Base-by-base conservation (phyloP, 2,113 vertebrate genomes). In the Prolemur simus region DNA sequence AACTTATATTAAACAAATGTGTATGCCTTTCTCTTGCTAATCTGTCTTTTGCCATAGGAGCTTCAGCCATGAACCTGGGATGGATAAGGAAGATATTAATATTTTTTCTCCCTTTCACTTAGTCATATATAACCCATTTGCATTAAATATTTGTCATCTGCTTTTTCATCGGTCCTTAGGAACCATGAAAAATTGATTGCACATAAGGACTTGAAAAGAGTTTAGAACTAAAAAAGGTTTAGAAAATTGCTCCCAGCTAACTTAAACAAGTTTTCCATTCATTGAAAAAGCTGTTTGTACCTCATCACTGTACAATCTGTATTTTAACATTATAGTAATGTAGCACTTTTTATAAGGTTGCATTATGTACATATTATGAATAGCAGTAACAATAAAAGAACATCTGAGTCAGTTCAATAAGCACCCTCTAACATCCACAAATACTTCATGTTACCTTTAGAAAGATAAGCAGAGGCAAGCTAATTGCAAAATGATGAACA, bases 401-500 rank as follows among this genome's bases (percentile, higher is more conserved):
- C 12, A 91, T 54, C 15, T 85, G 76, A 96, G 68, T 94, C 14
- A 47, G 1, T 47, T 64, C 42, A 89, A 1, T 87, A 93, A 89
- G 15, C 58, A 84, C 27, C 21, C 6, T 42, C 8, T 73, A 37
- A 86, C 27, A 45, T 49, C 89, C 54, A 81, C 60, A 77, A 63
- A 34, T 82, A 39, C 10, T 91, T 74, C 42, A 11, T 56, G 29
- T n/a, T 83, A 54, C 54, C 29, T 87, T 91, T 77, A 49, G 47
- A 74, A 69, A 96, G 34, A 64, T 92, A 83, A 91, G 34, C 29
- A 89, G 45, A 94, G 32, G 1, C 45, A 82, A 77, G 82, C 93
- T 96, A 97, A 97, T 80, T 97, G 49, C 3, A 56, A 97, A 97
- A 97, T 95, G 78, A 97, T 95, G 14, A 91, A 90, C 64, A 91